Evolutionary conservation across 2,888 invertebrate species (phyloP).

Genomic region (Phaedon cochleariae): DNA sequence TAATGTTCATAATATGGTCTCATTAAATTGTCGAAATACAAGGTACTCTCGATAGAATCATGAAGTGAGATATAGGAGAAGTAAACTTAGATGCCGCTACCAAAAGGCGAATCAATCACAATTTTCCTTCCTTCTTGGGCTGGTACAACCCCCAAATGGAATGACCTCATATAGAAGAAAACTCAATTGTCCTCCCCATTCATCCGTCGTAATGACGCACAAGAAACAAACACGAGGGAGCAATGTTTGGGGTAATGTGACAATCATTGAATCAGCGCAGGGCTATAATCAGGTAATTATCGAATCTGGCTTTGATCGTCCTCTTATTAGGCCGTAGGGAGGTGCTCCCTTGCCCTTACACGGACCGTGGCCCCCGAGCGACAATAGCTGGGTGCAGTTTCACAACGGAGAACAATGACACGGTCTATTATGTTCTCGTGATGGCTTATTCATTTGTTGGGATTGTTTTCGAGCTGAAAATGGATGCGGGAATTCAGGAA

Average conservation of each 20-base stretch:
- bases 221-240: slow-evolving; percentile 52
- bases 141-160: neutral
- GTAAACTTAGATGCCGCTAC: neutral
- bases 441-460: slow-evolving; percentile 28
- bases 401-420: slow-evolving; percentile 35
- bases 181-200: slow-evolving; percentile 48
- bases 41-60: no score
- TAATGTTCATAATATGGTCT: no score
- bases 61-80: neutral
- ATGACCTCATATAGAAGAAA: slow-evolving; percentile 39
- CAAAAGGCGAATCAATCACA: neutral
- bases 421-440: slow-evolving; percentile 27
- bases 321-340: slow-evolving; percentile 54
- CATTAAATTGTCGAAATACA: no score
- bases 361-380: slow-evolving; percentile 19
- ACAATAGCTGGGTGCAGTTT: slow-evolving; percentile 30
- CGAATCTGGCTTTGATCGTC: slow-evolving; percentile 57
- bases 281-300: slow-evolving; percentile 60
- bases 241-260: slow-evolving; percentile 56
- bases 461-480: neutral
- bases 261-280: slow-evolving; percentile 57
- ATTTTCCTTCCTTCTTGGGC: neutral
- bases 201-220: slow-evolving; percentile 44
- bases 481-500: neutral
- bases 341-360: slow-evolving; percentile 43